Evolutionary conservation across 1,140 invertebrate genomes (phyloP).

Genomic region (Rhynchophorus ferrugineus): DNA sequence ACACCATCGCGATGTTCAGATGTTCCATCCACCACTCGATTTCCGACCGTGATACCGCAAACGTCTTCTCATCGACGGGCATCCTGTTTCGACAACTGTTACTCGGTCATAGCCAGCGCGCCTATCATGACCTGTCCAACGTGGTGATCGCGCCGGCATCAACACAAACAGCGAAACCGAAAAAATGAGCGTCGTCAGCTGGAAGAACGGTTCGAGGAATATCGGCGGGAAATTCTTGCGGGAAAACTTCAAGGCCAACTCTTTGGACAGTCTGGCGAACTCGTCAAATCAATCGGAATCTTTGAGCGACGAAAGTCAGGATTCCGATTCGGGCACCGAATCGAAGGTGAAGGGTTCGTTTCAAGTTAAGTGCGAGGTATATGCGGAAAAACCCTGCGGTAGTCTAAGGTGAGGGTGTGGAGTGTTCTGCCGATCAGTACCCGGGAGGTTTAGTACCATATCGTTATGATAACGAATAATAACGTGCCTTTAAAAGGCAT

Average conservation of each 20-base stretch:
- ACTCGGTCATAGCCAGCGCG: not conserved
- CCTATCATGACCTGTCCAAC: slow-evolving; percentile 7
- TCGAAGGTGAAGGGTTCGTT: slow-evolving; percentile 39
- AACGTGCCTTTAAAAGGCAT: too few relatives aligned
- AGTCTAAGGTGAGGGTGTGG: slow-evolving; percentile 25
- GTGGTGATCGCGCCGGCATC: not conserved
- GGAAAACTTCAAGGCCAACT: slow-evolving; percentile 38
- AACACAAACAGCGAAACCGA: too few relatives aligned
- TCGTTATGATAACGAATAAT: not conserved
- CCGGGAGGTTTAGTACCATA: slow-evolving; percentile 7
- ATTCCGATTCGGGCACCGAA: slow-evolving; percentile 48
- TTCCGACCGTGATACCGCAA: slow-evolving; percentile 10
- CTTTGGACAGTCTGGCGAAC: slow-evolving; percentile 57
- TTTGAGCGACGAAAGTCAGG: slow-evolving; percentile 46
- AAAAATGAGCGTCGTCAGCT: slow-evolving; percentile 23
- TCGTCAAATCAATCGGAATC: slow-evolving; percentile 48
- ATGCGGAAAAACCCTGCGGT: slow-evolving; percentile 29
- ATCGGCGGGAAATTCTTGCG: slow-evolving; percentile 14
- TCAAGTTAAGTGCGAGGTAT: slow-evolving; percentile 36
- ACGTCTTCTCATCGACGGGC: slow-evolving; percentile 10
- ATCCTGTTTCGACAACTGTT: too few relatives aligned
- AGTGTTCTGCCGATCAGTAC: not conserved
- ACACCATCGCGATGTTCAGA: slow-evolving; percentile 1
- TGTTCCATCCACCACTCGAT: slow-evolving; percentile 14
- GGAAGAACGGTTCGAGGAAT: slow-evolving; percentile 14